phyloP scores from a whole-genome alignment of 2,113 vertebrate genomes.

The Callospermophilus lateralis region DNA sequence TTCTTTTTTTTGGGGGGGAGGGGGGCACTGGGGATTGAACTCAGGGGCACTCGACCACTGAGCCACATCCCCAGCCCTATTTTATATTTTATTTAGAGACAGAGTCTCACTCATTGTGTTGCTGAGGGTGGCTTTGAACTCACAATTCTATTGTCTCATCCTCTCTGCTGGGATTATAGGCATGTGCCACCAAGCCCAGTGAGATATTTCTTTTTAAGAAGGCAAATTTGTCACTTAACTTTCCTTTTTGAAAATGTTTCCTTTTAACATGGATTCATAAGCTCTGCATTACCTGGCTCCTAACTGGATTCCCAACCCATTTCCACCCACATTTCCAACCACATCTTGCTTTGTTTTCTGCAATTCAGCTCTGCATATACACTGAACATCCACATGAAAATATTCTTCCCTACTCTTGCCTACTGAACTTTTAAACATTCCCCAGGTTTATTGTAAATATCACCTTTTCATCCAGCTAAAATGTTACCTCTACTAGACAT shows the following conservation, averaged over 20 bases:
- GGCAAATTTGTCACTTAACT: not conserved
- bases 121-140: too few relatives aligned
- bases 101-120: too few relatives aligned
- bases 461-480: not conserved
- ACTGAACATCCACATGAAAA: not conserved
- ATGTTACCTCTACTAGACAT: not conserved
- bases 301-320: not conserved
- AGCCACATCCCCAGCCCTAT: too few relatives aligned
- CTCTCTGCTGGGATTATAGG: too few relatives aligned
- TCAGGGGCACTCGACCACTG: too few relatives aligned
- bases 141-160: too few relatives aligned
- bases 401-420: not conserved
- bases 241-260: not conserved
- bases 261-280: not conserved
- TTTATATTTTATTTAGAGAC: too few relatives aligned
- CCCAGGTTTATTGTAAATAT: not conserved
- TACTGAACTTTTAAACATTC: not conserved
- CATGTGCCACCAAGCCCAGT: too few relatives aligned
- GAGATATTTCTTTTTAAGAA: not conserved
- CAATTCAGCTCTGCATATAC: not conserved
- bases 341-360: not conserved
- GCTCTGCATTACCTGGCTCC: not conserved
- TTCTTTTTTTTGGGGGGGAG: too few relatives aligned
- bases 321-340: not conserved
- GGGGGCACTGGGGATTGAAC: too few relatives aligned